Evolutionary conservation across 2,888 invertebrate genomes (phyloP).

Genomic region (Andrena chrysosceles): DNA sequence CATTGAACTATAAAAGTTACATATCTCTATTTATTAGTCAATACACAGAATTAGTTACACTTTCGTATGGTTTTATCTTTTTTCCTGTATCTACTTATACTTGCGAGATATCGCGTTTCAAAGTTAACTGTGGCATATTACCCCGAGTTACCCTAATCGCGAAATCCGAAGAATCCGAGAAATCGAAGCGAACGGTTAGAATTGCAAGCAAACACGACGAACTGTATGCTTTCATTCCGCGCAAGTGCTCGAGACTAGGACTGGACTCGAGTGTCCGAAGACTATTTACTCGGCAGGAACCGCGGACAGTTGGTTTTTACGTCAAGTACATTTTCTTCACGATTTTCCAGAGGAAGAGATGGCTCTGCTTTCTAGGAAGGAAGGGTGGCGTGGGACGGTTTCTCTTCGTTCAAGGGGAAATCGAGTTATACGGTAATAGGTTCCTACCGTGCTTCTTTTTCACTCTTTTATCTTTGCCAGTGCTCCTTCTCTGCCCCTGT

Average conservation of each 20-base stretch:
- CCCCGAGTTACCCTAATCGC: too few species aligned
- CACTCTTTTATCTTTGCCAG: conserved; percentile 24
- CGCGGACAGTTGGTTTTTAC: conserved; percentile 35
- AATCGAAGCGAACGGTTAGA: background rate
- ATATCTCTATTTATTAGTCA: too few species aligned
- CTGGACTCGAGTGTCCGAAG: background rate
- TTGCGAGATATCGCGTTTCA: too few species aligned
- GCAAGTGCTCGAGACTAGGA: conserved; percentile 6
- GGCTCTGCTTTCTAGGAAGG: background rate
- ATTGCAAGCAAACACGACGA: background rate
- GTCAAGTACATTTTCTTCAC: conserved; percentile 26
- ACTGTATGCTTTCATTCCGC: background rate
- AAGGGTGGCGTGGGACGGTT: conserved; percentile 23
- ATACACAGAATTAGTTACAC: too few species aligned
- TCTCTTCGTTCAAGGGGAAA: conserved; percentile 46
- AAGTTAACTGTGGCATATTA: too few species aligned
- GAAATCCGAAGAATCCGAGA: too few species aligned
- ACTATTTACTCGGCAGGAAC: conserved; percentile 40
- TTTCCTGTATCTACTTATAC: too few species aligned
- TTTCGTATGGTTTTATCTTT: too few species aligned
- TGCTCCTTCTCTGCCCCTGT: conserved; percentile 15
- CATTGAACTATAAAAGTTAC: too few species aligned
- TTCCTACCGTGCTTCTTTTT: conserved; percentile 38
- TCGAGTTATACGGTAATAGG: conserved; percentile 59
- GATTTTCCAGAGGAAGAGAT: conserved; percentile 1